phyloP scores from a whole-genome alignment of 2,113 vertebrate genomes.

The Tympanuchus pallidicinctus region DNA sequence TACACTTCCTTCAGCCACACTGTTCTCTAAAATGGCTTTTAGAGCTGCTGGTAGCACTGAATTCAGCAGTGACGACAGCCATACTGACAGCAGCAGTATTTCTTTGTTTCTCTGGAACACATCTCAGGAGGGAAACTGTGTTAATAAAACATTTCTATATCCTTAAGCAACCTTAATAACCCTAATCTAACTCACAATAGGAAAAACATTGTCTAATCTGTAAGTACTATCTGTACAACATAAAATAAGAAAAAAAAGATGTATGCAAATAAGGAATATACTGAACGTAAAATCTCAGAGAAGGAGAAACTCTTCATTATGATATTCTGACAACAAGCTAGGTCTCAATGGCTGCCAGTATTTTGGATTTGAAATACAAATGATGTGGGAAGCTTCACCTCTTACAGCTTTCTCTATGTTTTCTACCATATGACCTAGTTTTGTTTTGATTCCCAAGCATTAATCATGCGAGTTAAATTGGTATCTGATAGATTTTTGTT shows the following conservation, averaged over 20 bases:
- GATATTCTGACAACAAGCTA: not conserved
- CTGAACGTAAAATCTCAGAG: not conserved
- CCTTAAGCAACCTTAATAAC: not conserved
- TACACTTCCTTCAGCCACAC: not conserved
- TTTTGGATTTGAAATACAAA: not conserved
- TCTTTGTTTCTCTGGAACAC: constrained; percentile 1
- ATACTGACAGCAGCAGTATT: not conserved
- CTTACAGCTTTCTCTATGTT: not conserved
- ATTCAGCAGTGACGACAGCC: not conserved
- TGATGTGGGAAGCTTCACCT: not conserved
- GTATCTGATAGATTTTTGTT: not conserved
- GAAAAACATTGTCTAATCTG: not conserved
- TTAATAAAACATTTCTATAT: not conserved
- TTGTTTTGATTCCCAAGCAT: not conserved
- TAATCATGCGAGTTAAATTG: not conserved
- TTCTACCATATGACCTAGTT: not conserved
- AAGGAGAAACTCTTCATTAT: not conserved
- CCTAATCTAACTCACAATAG: not conserved
- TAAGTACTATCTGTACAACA: not conserved
- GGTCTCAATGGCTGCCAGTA: not conserved
- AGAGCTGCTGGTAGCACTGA: not conserved
- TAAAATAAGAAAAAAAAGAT: not conserved
- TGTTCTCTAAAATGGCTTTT: not conserved
- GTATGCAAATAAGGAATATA: not conserved
- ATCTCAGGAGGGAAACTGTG: not conserved